A percentile compares a stretch with the other conserved stretches of the same genome.
phyloP scores from a whole-genome alignment of 2,797 vertebrate species.

The Gymnoscopelus braueri region DNA sequence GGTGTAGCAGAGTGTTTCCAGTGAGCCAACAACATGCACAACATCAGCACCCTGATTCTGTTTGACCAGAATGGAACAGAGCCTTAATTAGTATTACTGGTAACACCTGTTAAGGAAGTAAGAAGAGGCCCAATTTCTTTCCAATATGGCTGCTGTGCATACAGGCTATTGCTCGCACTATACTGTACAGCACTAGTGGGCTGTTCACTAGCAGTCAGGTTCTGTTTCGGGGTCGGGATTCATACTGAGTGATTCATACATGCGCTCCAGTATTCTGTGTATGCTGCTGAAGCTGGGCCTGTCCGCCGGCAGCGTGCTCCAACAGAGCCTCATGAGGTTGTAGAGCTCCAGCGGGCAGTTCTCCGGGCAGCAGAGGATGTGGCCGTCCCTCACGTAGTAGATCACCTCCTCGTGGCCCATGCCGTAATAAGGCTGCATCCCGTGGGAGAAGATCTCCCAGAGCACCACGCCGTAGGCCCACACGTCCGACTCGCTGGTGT shows the following conservation, averaged over 20 bases:
- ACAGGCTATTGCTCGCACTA: too few relatives aligned
- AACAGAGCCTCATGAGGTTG: slow-evolving; percentile 97
- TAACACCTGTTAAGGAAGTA: too few relatives aligned
- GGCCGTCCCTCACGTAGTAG: slow-evolving; percentile 95
- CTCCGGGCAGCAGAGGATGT: slow-evolving; percentile 91
- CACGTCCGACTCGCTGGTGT: slow-evolving; percentile 96
- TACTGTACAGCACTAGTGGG: too few relatives aligned
- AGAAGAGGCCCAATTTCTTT: too few relatives aligned
- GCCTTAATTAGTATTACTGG: too few relatives aligned
- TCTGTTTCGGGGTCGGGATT: slow-evolving; percentile 61
- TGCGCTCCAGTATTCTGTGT: slow-evolving; percentile 93
- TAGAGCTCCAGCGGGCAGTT: slow-evolving; percentile 94
- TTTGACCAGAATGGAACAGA: too few relatives aligned
- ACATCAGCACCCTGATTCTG: too few relatives aligned
- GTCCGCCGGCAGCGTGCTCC: slow-evolving; percentile 90
- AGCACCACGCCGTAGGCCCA: slow-evolving; percentile 98
- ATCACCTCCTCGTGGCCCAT: slow-evolving; percentile 99
- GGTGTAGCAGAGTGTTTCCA: too few relatives aligned
- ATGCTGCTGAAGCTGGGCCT: slow-evolving; percentile 93
- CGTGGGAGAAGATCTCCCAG: slow-evolving; percentile 98
- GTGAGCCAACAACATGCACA: too few relatives aligned
- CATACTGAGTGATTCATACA: slow-evolving; percentile 76
- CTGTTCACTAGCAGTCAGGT: slow-evolving; percentile 48
- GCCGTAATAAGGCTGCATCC: slow-evolving; percentile 97
- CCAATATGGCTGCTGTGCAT: too few relatives aligned